Base-by-base conservation (phyloP, 2,113 vertebrate genomes). In the Smithornis capensis region DNA sequence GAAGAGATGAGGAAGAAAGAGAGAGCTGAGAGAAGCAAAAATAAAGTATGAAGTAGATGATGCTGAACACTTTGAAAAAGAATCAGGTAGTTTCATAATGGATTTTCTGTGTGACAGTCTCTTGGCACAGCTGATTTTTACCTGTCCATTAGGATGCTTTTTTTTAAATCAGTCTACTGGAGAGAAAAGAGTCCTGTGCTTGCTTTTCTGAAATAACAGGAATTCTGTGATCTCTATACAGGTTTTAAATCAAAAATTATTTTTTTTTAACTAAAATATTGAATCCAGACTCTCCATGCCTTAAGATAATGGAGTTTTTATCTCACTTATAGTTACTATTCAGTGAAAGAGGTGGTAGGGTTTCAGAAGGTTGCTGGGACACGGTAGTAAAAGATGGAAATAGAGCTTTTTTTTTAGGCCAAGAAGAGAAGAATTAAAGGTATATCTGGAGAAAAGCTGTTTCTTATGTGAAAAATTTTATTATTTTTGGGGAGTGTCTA, bases 181-280 rank as follows among this genome's bases (percentile, higher is more conserved):
- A 91, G 37, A 60, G 33, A 31, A 67, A 87, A 75, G 53, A 18
- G 53, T 33, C 49, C 59, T 81, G 64, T 88, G 68, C 68, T 90
- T 88, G 62, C 68, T 80, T 76, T 88, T 63, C 52, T 91, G 47
- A 87, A 83, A 56, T 81, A 80, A n/a, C 31, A 44, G 45, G 17
- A 83, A 49, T 52, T 89, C 52, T 89, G 40, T 67, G 59, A 78
- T 87, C 78, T 85, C 37, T 77, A 0, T 57, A 42, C 79, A 71
- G 76, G 63, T 90, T 88, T 94, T 88, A 37, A 83, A 73, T 88
- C 74, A 84, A 77, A 87, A 87, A n/a, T 81, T 47, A 83, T 62
- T 78, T 25, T 84, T 53, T 95, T 65, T 22, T 80, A 2, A 93
- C 83, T 67, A 74, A 78, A 80, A 40, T 86, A 63, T 16, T 63